Conservation (phyloP, 2,888 invertebrate species). For the Diarsia dahlii region DNA sequence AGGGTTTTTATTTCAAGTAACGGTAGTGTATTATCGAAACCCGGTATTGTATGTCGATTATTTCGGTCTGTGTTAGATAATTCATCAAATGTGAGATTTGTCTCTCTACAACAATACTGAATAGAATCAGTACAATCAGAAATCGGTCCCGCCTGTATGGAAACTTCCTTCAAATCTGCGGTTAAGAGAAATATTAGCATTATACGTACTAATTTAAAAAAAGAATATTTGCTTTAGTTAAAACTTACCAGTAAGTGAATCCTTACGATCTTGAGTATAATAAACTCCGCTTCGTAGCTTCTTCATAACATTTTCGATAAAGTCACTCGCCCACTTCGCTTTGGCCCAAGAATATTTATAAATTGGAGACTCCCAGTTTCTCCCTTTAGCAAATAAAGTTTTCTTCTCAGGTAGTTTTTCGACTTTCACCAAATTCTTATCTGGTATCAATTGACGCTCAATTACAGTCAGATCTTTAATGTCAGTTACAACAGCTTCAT, state of each 20-base stretch:
- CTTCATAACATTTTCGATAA: slow-evolving; percentile 84
- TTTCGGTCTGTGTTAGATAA: slow-evolving; percentile 54
- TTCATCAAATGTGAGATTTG: slow-evolving; percentile 47
- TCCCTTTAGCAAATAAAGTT: neutral
- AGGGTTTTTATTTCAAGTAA: slow-evolving; percentile 77
- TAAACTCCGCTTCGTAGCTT: slow-evolving; percentile 83
- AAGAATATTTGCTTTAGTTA: too few relatives aligned
- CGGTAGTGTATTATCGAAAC: slow-evolving; percentile 75
- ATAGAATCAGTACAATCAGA: slow-evolving; percentile 29
- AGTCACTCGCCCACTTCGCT: slow-evolving; percentile 82
- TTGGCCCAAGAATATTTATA: slow-evolving; percentile 75
- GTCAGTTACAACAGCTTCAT: slow-evolving; percentile 11
- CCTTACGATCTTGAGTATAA: slow-evolving; percentile 74
- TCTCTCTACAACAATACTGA: slow-evolving; percentile 31
- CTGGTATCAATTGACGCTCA: slow-evolving; percentile 16
- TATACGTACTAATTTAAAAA: neutral
- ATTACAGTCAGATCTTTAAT: slow-evolving; percentile 47
- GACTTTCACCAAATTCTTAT: slow-evolving; percentile 17
- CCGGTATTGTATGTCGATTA: slow-evolving; percentile 70
- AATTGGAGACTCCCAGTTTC: slow-evolving; percentile 31
- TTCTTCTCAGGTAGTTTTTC: slow-evolving; percentile 9
- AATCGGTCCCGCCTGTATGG: slow-evolving; percentile 70
- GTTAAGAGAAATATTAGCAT: neutral
- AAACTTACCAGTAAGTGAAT: slow-evolving; percentile 57
- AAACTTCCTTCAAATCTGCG: slow-evolving; percentile 68